Evolutionary conservation across 1,140 invertebrate species (phyloP), one percentile per base, ranked within the genome.

Genomic region (Harlomillsia oculata): DNA sequence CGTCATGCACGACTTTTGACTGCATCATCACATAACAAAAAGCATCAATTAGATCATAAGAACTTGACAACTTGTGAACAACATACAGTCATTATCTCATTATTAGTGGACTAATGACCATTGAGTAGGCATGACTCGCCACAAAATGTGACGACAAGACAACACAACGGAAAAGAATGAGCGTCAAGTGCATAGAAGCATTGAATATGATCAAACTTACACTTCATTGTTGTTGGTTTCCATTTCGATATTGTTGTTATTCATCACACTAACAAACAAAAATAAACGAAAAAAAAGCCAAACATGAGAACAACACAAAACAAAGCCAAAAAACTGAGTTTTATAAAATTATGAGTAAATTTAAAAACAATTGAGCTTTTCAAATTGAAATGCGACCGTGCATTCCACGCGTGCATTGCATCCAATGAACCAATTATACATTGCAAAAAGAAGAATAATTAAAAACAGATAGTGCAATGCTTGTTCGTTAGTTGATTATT

Each of bases 1-100:
- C 54, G 67, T 68, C 37, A 64, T 60, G 69, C 69, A 66, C 25
- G 70, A 68, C 46, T 71, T 71, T 56, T 73, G 71, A 63, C 74
- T 76, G 65, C 8, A 32, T n/a, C n/a, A n/a, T n/a, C n/a, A n/a
- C n/a, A n/a, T n/a, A n/a, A n/a, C n/a, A 37, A 70, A 67, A 54
- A 45, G 63, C 26, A 66, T 66, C 56, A 34, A 57, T 9, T 18
- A 50, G 5, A 36, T 21, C 5, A 14, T 49, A 9, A 54, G 63
- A 39, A 16, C 21, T 14, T 11, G 11, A 56, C n/a, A n/a, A n/a
- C 16, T 40, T 40, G 9, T 30, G 34, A 20, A 6, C 23, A 43
- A 53, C 3, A 46, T 39, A 55, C 14, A 34, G 32, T 9, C n/a
- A 34, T 34, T 34, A n/a, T n/a, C n/a, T 8, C 29, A 29, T 26